Conservation (phyloP, 2,888 invertebrate genomes). For the Coecobrya sp. region DNA sequence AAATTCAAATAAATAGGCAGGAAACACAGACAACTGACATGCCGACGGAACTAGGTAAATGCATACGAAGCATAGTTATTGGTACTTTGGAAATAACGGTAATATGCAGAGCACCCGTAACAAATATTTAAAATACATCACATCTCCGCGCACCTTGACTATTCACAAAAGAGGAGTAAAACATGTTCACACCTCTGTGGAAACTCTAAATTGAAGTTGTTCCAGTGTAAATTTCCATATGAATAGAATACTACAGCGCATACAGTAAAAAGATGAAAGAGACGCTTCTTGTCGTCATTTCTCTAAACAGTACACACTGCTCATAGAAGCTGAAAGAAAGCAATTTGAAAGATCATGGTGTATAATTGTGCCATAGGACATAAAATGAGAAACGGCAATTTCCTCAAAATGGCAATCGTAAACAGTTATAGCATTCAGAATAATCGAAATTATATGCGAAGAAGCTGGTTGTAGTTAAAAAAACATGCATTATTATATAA, state of each 20-base stretch:
- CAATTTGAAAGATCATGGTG: not conserved
- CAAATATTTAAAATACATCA: too few species aligned
- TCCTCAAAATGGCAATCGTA: not conserved
- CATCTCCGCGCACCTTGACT: too few species aligned
- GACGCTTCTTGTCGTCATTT: not conserved
- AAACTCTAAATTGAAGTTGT: not conserved
- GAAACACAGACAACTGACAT: too few species aligned
- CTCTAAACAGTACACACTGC: not conserved
- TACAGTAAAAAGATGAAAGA: slow-evolving; percentile 30
- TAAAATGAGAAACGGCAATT: slow-evolving; percentile 3
- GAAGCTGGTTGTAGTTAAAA: not conserved
- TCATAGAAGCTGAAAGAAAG: not conserved
- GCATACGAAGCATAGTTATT: too few species aligned
- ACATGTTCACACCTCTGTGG: not conserved
- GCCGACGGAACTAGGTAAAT: too few species aligned
- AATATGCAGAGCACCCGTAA: too few species aligned
- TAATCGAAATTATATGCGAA: not conserved
- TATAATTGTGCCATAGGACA: not conserved
- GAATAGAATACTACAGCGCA: not conserved
- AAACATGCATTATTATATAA: too few species aligned
- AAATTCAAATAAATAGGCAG: too few species aligned
- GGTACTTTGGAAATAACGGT: too few species aligned
- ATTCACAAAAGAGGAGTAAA: too few species aligned
- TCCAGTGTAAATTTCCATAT: not conserved
- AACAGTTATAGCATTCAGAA: not conserved